Conservation (phyloP, 1,140 invertebrate species). For the Drosophila sproati region DNA sequence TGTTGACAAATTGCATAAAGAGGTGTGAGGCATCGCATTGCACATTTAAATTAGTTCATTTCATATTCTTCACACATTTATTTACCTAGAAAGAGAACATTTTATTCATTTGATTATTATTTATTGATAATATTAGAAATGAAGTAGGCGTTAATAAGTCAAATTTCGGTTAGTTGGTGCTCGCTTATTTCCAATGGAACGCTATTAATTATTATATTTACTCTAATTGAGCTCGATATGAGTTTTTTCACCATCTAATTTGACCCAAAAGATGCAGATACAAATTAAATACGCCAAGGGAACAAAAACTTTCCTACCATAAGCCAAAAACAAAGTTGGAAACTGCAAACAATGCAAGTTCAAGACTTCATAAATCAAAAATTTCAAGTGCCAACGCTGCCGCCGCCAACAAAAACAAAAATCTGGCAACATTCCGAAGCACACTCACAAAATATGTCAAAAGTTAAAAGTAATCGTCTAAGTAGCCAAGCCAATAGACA, state of each 20-base stretch:
- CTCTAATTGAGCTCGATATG: slow-evolving; percentile 20
- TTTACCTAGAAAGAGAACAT: slow-evolving; percentile 42
- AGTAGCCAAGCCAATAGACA: slow-evolving; percentile 31
- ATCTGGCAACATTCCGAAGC: slow-evolving; percentile 54
- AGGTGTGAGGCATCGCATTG: slow-evolving; percentile 11
- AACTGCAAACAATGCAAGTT: slow-evolving; percentile 28
- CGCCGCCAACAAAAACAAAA: slow-evolving; percentile 38
- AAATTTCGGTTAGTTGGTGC: not conserved
- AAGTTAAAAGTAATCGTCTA: slow-evolving; percentile 58
- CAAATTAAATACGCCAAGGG: not conserved
- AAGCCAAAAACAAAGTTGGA: slow-evolving; percentile 2
- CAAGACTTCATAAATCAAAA: slow-evolving; percentile 44
- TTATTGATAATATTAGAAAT: slow-evolving; percentile 5
- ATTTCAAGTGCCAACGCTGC: slow-evolving; percentile 30
- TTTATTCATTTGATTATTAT: slow-evolving; percentile 5
- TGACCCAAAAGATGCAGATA: slow-evolving; percentile 3
- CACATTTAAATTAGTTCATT: slow-evolving; percentile 6
- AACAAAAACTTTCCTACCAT: slow-evolving; percentile 22
- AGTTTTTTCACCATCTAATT: slow-evolving; percentile 4
- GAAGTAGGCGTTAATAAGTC: slow-evolving; percentile 19
- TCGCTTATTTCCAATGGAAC: not conserved
- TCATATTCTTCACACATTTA: slow-evolving; percentile 10
- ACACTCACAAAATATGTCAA: slow-evolving; percentile 49
- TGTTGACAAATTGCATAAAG: slow-evolving; percentile 5
- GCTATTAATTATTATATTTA: slow-evolving; percentile 21